Evolutionary conservation across 2,113 vertebrate species (phyloP).

Genomic region (Hippocampus comes): DNA sequence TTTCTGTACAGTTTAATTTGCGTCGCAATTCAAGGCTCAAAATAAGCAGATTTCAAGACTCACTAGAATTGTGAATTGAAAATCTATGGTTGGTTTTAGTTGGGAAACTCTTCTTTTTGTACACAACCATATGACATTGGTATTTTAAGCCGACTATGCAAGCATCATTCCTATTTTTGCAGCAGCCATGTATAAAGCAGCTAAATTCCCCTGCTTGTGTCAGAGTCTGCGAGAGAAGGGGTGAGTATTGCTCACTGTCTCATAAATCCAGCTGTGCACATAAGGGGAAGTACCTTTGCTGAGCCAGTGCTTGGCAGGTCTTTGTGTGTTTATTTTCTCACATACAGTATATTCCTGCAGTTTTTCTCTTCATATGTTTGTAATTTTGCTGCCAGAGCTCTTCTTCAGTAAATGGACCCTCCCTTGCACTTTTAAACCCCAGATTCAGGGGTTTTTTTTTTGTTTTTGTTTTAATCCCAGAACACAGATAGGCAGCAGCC

Average conservation of each 20-base stretch:
- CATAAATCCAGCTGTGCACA: slow-evolving; percentile 68
- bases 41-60: no score
- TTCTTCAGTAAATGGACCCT: slow-evolving; percentile 54
- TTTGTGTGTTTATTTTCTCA: slow-evolving; percentile 60
- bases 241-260: slow-evolving; percentile 70
- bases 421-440: slow-evolving; percentile 8
- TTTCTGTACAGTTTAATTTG: no score
- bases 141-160: slow-evolving; percentile 21
- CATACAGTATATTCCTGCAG: slow-evolving; percentile 32
- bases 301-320: slow-evolving; percentile 62
- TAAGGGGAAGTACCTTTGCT: slow-evolving; percentile 68
- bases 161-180: slow-evolving; percentile 59
- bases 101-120: background rate
- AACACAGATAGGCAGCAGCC: no score
- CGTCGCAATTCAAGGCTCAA: no score
- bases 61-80: no score
- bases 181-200: slow-evolving; percentile 41
- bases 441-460: background rate
- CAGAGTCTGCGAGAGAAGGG: slow-evolving; percentile 67
- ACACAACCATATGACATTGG: slow-evolving; percentile 29
- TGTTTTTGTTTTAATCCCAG: background rate
- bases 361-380: slow-evolving; percentile 39
- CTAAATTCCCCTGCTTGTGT: slow-evolving; percentile 74
- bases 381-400: slow-evolving; percentile 35
- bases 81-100: no score